A percentile compares a stretch with the other conserved stretches of the same genome.
Evolutionary conservation across 2,113 vertebrate genomes (phyloP).

Genomic region (Falco punctatus): DNA sequence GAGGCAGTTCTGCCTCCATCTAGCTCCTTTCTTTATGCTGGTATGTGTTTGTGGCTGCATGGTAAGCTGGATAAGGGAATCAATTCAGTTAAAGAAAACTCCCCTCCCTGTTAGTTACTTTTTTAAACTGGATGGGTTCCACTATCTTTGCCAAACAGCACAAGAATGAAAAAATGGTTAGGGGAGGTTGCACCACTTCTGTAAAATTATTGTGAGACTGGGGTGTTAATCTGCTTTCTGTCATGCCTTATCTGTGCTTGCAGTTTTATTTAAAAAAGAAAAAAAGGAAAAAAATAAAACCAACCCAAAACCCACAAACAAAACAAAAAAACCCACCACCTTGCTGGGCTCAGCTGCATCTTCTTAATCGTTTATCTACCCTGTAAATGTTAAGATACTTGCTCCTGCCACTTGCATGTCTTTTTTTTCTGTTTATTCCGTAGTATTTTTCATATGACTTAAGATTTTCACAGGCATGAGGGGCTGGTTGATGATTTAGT

Average conservation of each 20-base stretch:
- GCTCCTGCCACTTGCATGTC: neutral
- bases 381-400: neutral
- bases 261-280: neutral
- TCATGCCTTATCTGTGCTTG: neutral
- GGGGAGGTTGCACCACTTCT: neutral
- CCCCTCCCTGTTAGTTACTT: neutral
- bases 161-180: neutral
- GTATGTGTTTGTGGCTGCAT: slow-evolving; percentile 7
- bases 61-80: slow-evolving; percentile 37
- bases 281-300: neutral
- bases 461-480: neutral
- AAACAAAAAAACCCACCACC: neutral
- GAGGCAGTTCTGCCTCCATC: slow-evolving; percentile 50
- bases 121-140: neutral
- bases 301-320: neutral
- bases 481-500: neutral
- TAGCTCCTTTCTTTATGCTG: slow-evolving; percentile 36
- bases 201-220: neutral
- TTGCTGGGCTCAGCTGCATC: neutral
- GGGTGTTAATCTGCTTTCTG: neutral
- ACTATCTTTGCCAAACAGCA: neutral
- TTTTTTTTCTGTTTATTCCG: neutral
- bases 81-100: neutral
- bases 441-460: neutral
- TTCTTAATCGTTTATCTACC: neutral